A percentile compares a stretch with the other conserved stretches of the same genome.
Evolutionary conservation across 2,113 vertebrate genomes (phyloP).

Genomic region (Maccullochella peelii): DNA sequence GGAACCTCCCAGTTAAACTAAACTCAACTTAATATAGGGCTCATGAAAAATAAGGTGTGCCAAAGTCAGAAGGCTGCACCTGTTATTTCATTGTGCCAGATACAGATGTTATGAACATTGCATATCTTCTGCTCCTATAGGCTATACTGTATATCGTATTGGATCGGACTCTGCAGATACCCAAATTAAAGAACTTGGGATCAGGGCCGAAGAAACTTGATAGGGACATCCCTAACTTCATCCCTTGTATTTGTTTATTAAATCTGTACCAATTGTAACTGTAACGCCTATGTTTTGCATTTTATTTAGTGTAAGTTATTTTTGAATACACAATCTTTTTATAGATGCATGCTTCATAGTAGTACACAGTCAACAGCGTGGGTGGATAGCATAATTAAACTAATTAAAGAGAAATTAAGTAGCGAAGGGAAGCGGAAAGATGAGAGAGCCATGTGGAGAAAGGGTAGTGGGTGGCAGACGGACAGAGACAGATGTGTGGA

Average conservation of each 20-base stretch:
- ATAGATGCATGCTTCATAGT: background rate
- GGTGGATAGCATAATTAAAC: background rate
- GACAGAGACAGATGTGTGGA: conserved; percentile 35
- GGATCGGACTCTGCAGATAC: background rate
- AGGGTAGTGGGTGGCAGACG: conserved; percentile 25
- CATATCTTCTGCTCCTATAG: background rate
- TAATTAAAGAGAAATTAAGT: conserved; percentile 45
- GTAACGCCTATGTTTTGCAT: background rate
- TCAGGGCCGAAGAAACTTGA: background rate
- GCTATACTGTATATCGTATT: background rate
- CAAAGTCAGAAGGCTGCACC: background rate
- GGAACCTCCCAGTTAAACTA: background rate
- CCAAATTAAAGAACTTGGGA: background rate
- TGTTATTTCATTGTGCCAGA: background rate
- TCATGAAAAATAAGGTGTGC: background rate
- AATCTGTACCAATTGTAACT: background rate
- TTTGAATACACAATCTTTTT: background rate
- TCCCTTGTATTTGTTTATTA: background rate
- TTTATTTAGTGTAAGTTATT: background rate
- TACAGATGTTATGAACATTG: background rate
- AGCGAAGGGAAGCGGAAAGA: conserved; percentile 16
- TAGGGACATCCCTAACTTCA: background rate
- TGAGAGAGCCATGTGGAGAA: conserved; percentile 29
- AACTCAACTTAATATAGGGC: background rate
- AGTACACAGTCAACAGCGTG: background rate